Evolutionary conservation across 2,113 vertebrate genomes (phyloP).

Genomic region (Hipposideros armiger): DNA sequence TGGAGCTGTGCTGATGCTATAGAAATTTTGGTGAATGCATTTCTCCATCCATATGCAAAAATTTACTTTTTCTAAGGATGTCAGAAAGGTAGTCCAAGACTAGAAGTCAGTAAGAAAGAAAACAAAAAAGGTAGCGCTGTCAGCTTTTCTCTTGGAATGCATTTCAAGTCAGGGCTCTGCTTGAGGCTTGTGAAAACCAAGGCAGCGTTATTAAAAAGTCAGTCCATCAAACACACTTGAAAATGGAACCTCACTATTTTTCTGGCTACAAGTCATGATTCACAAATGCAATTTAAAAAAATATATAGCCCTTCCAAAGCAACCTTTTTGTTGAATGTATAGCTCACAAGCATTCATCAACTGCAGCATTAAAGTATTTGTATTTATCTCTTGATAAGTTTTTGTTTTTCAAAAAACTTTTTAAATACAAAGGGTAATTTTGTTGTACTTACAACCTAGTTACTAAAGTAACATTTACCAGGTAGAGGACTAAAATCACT

Average conservation of each 20-base stretch:
- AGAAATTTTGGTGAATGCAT: conserved; percentile 16
- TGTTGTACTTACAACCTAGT: conserved; percentile 47
- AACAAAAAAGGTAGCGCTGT: background rate
- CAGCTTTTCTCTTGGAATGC: conserved; percentile 54
- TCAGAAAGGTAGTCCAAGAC: background rate
- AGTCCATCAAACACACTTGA: conserved; percentile 37
- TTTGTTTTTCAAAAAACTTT: background rate
- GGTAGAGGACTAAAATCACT: background rate
- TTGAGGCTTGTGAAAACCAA: conserved; percentile 42
- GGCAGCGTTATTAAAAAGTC: conserved; percentile 48
- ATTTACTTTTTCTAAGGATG: conserved; percentile 39
- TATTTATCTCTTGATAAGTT: background rate
- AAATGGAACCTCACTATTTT: conserved; percentile 47
- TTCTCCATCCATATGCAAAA: conserved; percentile 7
- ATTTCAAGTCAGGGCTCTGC: conserved; percentile 37
- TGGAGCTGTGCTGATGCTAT: background rate
- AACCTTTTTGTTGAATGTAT: background rate
- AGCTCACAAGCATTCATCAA: conserved; percentile 10
- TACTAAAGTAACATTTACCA: conserved; percentile 54
- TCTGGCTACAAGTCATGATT: conserved; percentile 28
- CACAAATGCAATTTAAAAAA: conserved; percentile 49
- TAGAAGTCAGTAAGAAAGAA: conserved; percentile 59
- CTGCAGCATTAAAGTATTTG: background rate
- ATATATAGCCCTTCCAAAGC: background rate
- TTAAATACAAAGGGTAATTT: conserved; percentile 3